Conservation (phyloP, 1,140 invertebrate species). For the Polypedilum vanderplanki region DNA sequence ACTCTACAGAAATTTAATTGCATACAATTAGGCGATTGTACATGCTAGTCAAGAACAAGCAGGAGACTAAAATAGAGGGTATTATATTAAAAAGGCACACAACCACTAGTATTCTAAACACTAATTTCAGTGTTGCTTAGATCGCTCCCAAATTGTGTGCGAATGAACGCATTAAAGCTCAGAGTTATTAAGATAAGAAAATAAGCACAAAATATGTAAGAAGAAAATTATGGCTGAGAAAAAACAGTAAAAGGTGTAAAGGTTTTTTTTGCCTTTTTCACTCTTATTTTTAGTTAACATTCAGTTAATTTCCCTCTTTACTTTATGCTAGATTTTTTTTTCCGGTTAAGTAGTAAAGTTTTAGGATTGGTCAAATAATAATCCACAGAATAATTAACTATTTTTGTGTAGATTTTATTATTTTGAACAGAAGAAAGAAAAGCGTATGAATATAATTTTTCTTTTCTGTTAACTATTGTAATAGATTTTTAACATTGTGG, state of each 20-base stretch:
- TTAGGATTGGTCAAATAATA: not conserved
- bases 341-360: not conserved
- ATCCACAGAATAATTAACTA: not conserved
- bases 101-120: not conserved
- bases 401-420: no score
- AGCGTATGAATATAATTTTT: not conserved
- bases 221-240: constrained; percentile 18
- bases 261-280: not conserved
- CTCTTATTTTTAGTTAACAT: not conserved
- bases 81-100: no score
- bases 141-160: constrained; percentile 4
- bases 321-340: not conserved
- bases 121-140: not conserved
- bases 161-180: constrained; percentile 17
- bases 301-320: not conserved
- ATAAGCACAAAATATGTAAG: not conserved
- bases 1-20: constrained; percentile 10
- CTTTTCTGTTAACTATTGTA: not conserved
- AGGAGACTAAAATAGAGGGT: no score
- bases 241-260: constrained; percentile 13
- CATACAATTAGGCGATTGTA: not conserved
- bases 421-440: no score
- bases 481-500: not conserved
- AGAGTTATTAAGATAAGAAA: not conserved
- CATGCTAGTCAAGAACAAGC: not conserved